phyloP scores from a whole-genome alignment of 2,888 invertebrate species.

The Eumacrocentrus americanus region DNA sequence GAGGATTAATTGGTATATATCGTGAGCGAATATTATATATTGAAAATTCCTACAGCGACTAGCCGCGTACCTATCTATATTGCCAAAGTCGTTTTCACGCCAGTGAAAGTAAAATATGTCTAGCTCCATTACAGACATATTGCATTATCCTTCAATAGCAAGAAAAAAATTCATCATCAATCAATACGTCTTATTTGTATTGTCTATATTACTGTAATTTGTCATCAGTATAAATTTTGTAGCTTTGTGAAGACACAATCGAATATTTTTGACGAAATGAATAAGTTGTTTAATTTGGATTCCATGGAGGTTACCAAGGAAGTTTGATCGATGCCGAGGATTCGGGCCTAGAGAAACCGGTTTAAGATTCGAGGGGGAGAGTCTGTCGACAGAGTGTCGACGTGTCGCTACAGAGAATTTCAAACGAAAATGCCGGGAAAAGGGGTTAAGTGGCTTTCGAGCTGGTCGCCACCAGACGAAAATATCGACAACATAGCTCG shows the following conservation, averaged over 20 bases:
- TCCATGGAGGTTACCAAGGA: background rate
- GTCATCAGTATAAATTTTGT: too few species aligned
- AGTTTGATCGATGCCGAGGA: constrained; percentile 21
- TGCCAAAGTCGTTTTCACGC: constrained; percentile 35
- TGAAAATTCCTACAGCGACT: constrained; percentile 1
- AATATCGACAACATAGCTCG: constrained; percentile 47
- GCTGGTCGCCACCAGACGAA: constrained; percentile 47
- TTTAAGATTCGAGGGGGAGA: background rate
- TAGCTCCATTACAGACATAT: background rate
- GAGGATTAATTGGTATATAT: constrained; percentile 3
- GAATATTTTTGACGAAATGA: background rate
- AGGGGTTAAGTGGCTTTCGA: constrained; percentile 35
- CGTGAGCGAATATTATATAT: background rate
- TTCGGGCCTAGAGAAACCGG: background rate
- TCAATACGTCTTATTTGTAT: too few species aligned
- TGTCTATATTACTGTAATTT: too few species aligned
- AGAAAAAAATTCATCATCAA: too few species aligned
- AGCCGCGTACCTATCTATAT: constrained; percentile 25
- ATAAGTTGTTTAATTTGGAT: background rate
- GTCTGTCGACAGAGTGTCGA: background rate
- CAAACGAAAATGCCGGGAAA: constrained; percentile 38
- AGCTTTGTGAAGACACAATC: too few species aligned
- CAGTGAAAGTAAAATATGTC: constrained; percentile 51
- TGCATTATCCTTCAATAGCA: too few species aligned
- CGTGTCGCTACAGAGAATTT: background rate